Conservation (phyloP, 1,140 invertebrate genomes). For the Achroia grisella region DNA sequence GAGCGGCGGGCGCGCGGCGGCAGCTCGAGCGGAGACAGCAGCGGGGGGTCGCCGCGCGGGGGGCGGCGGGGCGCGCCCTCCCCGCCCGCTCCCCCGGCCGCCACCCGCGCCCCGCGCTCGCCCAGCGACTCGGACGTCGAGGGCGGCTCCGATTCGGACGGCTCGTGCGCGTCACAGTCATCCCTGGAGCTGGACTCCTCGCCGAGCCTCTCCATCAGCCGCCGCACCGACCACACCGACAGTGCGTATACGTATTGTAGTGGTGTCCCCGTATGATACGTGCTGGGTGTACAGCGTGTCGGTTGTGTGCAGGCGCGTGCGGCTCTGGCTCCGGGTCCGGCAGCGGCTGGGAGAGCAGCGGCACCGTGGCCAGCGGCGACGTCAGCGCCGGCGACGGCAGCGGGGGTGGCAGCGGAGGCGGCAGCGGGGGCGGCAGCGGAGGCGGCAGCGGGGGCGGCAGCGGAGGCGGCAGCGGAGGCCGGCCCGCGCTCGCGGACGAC, state of each 20-base stretch:
- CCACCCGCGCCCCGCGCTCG: neutral
- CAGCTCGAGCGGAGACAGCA: slow-evolving; percentile 13
- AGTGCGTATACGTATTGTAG: slow-evolving; percentile 4
- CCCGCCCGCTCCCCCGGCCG: neutral
- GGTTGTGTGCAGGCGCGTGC: slow-evolving; percentile 5
- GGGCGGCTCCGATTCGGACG: slow-evolving; percentile 10
- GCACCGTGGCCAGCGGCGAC: too few relatives aligned
- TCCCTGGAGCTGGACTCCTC: slow-evolving; percentile 50
- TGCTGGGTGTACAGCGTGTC: slow-evolving; percentile 5
- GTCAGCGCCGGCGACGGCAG: slow-evolving; percentile 18
- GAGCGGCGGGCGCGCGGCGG: slow-evolving; percentile 1
- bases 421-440: slow-evolving; percentile 11
- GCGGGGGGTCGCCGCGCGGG: neutral
- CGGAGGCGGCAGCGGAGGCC: slow-evolving; percentile 21
- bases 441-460: neutral
- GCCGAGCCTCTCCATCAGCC: slow-evolving; percentile 16
- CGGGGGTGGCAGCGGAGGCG: too few relatives aligned
- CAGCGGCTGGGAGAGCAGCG: slow-evolving; percentile 20
- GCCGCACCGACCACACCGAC: slow-evolving; percentile 16
- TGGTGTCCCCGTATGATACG: too few relatives aligned
- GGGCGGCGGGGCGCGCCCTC: neutral
- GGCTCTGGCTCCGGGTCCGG: neutral
- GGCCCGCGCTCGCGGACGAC: slow-evolving; percentile 19
- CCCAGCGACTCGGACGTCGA: slow-evolving; percentile 10
- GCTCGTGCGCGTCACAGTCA: slow-evolving; percentile 28